phyloP scores from a whole-genome alignment of 2,113 vertebrate species.

The Saimiri boliviensis region DNA sequence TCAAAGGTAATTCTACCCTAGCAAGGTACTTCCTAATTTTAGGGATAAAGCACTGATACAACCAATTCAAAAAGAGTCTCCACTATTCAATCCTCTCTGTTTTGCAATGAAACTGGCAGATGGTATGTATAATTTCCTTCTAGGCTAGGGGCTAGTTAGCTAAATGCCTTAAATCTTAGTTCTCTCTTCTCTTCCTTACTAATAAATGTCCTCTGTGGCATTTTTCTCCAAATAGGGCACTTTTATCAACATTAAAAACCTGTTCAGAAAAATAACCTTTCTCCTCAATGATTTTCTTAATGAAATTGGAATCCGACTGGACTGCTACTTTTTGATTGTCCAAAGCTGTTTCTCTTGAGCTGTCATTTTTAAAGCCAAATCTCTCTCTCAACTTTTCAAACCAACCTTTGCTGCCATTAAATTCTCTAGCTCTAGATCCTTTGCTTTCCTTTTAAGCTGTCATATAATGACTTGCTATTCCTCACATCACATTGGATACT shows the following conservation, averaged over 20 bases:
- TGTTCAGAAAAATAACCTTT: background rate
- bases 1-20: background rate
- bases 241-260: background rate
- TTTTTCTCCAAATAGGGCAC: background rate
- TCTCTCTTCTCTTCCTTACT: background rate
- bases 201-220: background rate
- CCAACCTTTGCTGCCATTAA: background rate
- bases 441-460: background rate
- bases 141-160: background rate
- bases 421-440: background rate
- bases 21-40: background rate
- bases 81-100: too few relatives aligned
- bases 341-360: background rate
- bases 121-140: background rate
- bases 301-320: background rate
- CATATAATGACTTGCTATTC: background rate
- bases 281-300: background rate
- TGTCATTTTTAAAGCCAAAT: background rate
- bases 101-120: background rate
- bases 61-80: background rate
- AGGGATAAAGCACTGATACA: background rate
- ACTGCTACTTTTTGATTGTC: background rate
- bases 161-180: background rate
- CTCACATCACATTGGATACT: background rate
- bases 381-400: background rate